Conservation (phyloP, 2,113 vertebrate species). For the Leuciscus idus region DNA sequence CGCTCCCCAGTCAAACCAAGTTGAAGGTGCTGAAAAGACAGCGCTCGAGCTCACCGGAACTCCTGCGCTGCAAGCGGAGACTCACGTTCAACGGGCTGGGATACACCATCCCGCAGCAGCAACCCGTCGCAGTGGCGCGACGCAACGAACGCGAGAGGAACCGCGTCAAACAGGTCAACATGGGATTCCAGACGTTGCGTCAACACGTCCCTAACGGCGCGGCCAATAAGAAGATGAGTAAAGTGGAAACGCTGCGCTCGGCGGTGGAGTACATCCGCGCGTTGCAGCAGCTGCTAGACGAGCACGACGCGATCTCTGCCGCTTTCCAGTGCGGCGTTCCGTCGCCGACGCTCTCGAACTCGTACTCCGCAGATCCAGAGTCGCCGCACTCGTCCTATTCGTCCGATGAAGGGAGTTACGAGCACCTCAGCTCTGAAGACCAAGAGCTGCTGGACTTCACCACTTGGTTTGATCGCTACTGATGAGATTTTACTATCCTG, state of each 20-base stretch:
- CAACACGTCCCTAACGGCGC: slow-evolving; percentile 94
- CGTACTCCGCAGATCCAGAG: slow-evolving; percentile 75
- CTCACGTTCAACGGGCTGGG: slow-evolving; percentile 82
- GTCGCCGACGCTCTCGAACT: slow-evolving; percentile 74
- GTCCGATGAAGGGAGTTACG: slow-evolving; percentile 88
- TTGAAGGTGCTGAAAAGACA: slow-evolving; percentile 81
- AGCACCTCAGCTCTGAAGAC: slow-evolving; percentile 87
- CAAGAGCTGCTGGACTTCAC: slow-evolving; percentile 91
- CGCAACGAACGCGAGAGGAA: slow-evolving; percentile 94
- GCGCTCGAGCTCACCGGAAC: slow-evolving; percentile 85
- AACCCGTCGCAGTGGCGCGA: slow-evolving; percentile 88
- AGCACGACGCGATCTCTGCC: slow-evolving; percentile 85
- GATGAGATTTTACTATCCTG: slow-evolving; percentile 59
- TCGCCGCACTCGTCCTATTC: slow-evolving; percentile 89
- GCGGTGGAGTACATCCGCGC: slow-evolving; percentile 96
- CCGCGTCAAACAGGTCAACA: slow-evolving; percentile 93
- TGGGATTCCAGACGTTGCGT: slow-evolving; percentile 94
- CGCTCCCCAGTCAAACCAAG: slow-evolving; percentile 63
- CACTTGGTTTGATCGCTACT: slow-evolving; percentile 91
- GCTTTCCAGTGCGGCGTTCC: slow-evolving; percentile 83
- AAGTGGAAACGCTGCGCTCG: slow-evolving; percentile 94
- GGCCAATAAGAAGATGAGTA: slow-evolving; percentile 97
- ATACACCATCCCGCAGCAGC: slow-evolving; percentile 76
- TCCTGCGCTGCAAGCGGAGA: slow-evolving; percentile 88
- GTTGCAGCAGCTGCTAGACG: slow-evolving; percentile 88